Percentiles rank a stretch among this genome's conserved stretches.
phyloP scores from a whole-genome alignment of 2,888 invertebrate genomes.

The Exocentrus adspersus region DNA sequence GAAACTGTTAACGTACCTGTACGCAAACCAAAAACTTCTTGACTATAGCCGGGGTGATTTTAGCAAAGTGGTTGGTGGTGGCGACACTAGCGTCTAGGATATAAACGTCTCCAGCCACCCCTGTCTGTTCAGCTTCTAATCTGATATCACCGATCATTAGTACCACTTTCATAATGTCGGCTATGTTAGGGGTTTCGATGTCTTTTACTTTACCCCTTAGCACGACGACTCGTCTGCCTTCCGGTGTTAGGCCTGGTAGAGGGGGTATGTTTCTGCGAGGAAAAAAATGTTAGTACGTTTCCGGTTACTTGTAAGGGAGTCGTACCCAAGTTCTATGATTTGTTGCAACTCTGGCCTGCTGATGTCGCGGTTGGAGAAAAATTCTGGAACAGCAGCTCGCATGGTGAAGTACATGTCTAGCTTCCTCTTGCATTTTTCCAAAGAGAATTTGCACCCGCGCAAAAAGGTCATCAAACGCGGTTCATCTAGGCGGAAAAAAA shows the following conservation, averaged over 20 bases:
- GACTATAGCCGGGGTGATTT: slow-evolving; percentile 82
- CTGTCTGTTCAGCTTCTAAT: slow-evolving; percentile 78
- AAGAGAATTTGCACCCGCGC: slow-evolving; percentile 85
- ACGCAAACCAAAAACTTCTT: slow-evolving; percentile 89
- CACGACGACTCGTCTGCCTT: slow-evolving; percentile 80
- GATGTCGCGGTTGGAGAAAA: slow-evolving; percentile 81
- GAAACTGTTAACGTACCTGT: slow-evolving; percentile 61
- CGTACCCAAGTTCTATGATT: slow-evolving; percentile 74
- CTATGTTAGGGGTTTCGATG: slow-evolving; percentile 74
- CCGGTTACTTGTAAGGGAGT: neutral
- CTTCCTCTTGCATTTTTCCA: slow-evolving; percentile 87
- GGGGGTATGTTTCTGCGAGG: slow-evolving; percentile 67
- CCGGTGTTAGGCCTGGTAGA: slow-evolving; percentile 82
- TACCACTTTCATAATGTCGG: slow-evolving; percentile 83
- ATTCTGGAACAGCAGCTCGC: slow-evolving; percentile 83
- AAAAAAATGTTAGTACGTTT: too few relatives aligned
- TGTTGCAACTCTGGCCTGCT: slow-evolving; percentile 77
- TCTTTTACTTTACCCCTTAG: slow-evolving; percentile 79
- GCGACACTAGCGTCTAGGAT: slow-evolving; percentile 83
- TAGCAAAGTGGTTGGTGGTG: slow-evolving; percentile 83
- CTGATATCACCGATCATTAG: slow-evolving; percentile 88
- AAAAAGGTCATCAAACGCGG: slow-evolving; percentile 82
- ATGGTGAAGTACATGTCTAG: slow-evolving; percentile 90
- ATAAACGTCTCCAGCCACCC: slow-evolving; percentile 87
- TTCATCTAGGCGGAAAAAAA: slow-evolving; percentile 74